These are phyloP conservation scores for Erebia palarica DNA, from an alignment of 2,888 invertebrate species.

Conservation along the genomic window DNA sequence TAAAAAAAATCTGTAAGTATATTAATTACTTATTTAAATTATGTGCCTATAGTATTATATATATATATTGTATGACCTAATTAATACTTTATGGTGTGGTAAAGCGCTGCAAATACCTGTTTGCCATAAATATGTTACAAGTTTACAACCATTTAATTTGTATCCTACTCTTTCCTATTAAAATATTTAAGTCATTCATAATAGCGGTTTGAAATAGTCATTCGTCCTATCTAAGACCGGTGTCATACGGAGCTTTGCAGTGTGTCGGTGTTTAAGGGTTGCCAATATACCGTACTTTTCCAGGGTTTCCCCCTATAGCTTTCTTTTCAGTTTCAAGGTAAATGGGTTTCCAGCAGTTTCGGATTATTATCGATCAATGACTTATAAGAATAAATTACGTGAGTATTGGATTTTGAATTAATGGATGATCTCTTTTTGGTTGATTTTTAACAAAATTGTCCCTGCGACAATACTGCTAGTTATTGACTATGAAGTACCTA, in stretches of 20 bases:
- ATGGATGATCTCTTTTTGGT: neutral
- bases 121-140: neutral
- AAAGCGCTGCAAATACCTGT: neutral
- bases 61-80: neutral
- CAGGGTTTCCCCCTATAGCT: conserved; percentile 27
- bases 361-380: conserved; percentile 28
- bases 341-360: conserved; percentile 35
- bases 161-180: neutral
- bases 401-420: conserved; percentile 6
- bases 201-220: neutral
- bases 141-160: neutral
- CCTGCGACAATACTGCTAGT: neutral
- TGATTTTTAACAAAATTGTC: neutral
- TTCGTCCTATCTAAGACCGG: conserved; percentile 22
- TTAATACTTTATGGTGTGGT: neutral
- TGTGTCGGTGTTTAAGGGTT: conserved; percentile 73
- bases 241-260: conserved; percentile 70
- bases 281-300: conserved; percentile 51
- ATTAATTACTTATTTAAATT: too few relatives aligned
- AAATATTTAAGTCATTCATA: neutral
- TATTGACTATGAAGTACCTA: neutral
- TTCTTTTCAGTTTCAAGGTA: conserved; percentile 34
- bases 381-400: conserved; percentile 26
- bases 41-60: too few relatives aligned
- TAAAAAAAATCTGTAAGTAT: too few relatives aligned